Evolutionary conservation across 1,140 invertebrate genomes (phyloP).

Genomic region (Neodiprion fabricii): DNA sequence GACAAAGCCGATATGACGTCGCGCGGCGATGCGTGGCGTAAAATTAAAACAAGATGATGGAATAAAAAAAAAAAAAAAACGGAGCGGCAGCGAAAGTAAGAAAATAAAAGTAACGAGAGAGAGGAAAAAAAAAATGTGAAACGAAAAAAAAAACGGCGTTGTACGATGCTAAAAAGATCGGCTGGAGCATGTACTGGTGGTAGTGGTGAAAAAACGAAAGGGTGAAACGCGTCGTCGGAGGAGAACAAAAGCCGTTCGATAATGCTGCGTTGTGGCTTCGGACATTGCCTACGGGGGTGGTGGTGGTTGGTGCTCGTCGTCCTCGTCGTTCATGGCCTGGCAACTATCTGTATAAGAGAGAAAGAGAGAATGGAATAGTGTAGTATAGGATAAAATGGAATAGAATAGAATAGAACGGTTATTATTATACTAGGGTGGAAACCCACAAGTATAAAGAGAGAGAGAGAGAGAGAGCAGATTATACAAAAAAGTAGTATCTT

Average conservation of each 20-base stretch:
- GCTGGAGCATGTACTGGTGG: too few species aligned
- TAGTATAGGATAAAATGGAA: too few species aligned
- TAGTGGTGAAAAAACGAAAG: too few species aligned
- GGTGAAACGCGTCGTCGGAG: too few species aligned
- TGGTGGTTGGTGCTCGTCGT: neutral
- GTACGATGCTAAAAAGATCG: neutral
- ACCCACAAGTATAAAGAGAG: too few species aligned
- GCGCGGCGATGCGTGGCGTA: neutral
- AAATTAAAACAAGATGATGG: neutral
- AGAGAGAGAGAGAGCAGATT: too few species aligned
- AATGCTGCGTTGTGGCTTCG: neutral
- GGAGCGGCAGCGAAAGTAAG: too few species aligned
- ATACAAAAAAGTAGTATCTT: too few species aligned
- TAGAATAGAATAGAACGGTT: too few species aligned
- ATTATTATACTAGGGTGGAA: too few species aligned
- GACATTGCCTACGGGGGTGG: too few species aligned
- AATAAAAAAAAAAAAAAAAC: neutral
- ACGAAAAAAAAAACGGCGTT: neutral
- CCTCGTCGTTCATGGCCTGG: neutral
- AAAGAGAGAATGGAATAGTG: neutral
- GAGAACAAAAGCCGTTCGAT: constrained; percentile 7
- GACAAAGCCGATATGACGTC: neutral
- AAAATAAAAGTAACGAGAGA: neutral
- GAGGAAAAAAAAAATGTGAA: neutral
- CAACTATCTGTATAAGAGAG: neutral